phyloP scores from a whole-genome alignment of 2,888 invertebrate genomes.

The Cheilosia impressa region DNA sequence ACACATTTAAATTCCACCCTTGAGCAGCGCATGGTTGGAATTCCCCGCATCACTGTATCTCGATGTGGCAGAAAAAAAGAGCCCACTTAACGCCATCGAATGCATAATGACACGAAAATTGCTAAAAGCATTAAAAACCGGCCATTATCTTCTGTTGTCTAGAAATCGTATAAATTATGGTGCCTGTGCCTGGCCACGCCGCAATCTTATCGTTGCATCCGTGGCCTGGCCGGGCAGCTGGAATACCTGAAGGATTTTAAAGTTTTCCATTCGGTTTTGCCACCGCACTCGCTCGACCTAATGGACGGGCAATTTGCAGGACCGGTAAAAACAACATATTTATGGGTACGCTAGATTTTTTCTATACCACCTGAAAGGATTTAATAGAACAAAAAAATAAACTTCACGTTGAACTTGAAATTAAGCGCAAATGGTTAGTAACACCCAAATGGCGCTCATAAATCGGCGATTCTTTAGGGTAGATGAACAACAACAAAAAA shows the following conservation, averaged over 20 bases:
- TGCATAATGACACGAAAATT: constrained; percentile 64
- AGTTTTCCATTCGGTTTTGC: constrained; percentile 32
- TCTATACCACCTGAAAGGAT: neutral
- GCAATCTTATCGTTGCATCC: constrained; percentile 63
- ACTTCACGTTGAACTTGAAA: constrained; percentile 32
- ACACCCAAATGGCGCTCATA: constrained; percentile 63
- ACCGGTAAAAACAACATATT: constrained; percentile 70
- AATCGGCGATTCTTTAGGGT: constrained; percentile 34
- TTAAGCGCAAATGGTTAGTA: constrained; percentile 54
- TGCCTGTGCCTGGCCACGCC: constrained; percentile 35
- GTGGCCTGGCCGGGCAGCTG: neutral
- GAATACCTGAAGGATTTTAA: constrained; percentile 44
- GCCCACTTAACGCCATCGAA: constrained; percentile 43
- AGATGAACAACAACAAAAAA: neutral
- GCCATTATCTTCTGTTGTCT: constrained; percentile 71
- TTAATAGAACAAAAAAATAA: constrained; percentile 1
- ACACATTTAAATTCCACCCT: neutral
- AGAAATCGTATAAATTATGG: constrained; percentile 69
- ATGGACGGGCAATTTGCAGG: constrained; percentile 76
- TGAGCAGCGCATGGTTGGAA: neutral
- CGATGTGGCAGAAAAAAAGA: constrained; percentile 13
- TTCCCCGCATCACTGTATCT: neutral
- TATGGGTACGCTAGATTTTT: constrained; percentile 50
- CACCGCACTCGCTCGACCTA: constrained; percentile 73
- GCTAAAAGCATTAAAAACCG: constrained; percentile 69